Base-by-base conservation (phyloP, 2,888 invertebrate species). In the Caenorhabditis panamensis region DNA sequence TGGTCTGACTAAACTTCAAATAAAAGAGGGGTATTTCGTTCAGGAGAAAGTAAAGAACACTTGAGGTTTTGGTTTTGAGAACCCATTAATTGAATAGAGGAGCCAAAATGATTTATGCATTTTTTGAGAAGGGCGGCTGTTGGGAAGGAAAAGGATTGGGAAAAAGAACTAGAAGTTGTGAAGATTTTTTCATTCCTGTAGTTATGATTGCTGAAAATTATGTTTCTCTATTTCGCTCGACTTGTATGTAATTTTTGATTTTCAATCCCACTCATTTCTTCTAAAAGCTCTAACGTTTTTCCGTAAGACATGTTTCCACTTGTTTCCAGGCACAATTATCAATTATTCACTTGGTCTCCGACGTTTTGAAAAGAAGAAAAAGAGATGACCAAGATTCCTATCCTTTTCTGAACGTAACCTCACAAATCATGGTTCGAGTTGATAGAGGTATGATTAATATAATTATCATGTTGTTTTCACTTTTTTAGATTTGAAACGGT, bases 21-120 rank as follows among this genome's bases (percentile, higher is more conserved):
- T n/a, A n/a, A n/a, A n/a, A n/a, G n/a, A n/a, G n/a, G n/a, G n/a
- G n/a, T n/a, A n/a, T n/a, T n/a, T n/a, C n/a, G n/a, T n/a, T n/a
- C n/a, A n/a, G n/a, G 36, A 36, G 36, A 36, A 49, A 49, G 49
- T n/a, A 49, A n/a, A 49, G 54, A 66, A 54, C 56, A n/a, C n/a
- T n/a, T n/a, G n/a, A n/a, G n/a, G n/a, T n/a, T 47, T 6, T 24
- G 26, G 53, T 69, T 69, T 61, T 53, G 18, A n/a, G 51, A 20
- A 51, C 51, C 61, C 69, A 69, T 69, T 69, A 69, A 69, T 69
- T 69, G 69, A 69, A 18, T 61, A 41, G 61, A 61, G 37, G 53
- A 69, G 69, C 28, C 51, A 61, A 69, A 59, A 69, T 69, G 69
- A 69, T 69, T 53, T 61, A 69, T 69, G 69, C 53, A 20, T 61